Conservation (phyloP, 2,888 invertebrate species). For the Drosophila maculinotata region DNA sequence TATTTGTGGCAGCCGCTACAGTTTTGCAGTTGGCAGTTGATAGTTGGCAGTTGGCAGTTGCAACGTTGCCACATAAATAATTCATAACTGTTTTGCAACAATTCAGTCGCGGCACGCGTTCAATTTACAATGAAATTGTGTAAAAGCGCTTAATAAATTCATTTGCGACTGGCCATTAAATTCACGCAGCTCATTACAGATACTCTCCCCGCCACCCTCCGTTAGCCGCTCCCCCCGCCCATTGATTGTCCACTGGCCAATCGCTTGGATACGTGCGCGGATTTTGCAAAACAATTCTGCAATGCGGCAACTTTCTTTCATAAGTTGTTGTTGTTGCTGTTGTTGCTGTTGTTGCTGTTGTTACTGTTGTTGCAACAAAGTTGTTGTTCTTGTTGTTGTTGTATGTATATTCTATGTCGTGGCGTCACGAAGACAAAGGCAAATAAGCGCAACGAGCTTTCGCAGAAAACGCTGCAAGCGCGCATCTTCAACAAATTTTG, state of each 20-base stretch:
- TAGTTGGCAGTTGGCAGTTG: conserved; percentile 17
- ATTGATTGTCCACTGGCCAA: conserved; percentile 15
- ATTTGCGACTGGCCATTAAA: conserved; percentile 72
- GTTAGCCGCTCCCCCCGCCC: background rate
- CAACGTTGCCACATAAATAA: conserved; percentile 72
- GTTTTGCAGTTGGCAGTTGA: conserved; percentile 11
- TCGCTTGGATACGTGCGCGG: conserved; percentile 70
- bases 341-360: conserved; percentile 23
- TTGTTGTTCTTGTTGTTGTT: conserved; percentile 23
- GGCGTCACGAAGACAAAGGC: conserved; percentile 79
- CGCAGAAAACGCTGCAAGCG: conserved; percentile 76
- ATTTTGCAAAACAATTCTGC: conserved; percentile 67
- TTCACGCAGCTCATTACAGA: conserved; percentile 70
- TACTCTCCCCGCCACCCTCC: background rate
- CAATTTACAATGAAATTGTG: conserved; percentile 78
- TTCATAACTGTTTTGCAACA: conserved; percentile 82
- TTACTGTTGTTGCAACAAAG: background rate
- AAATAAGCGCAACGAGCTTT: conserved; percentile 78
- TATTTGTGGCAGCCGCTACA: conserved; percentile 10
- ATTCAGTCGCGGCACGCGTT: conserved; percentile 80
- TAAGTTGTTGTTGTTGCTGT: conserved; percentile 30
- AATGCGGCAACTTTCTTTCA: conserved; percentile 78
- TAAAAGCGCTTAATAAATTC: conserved; percentile 80
- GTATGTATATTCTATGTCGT: conserved; percentile 67
- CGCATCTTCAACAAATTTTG: conserved; percentile 75